A percentile compares a stretch with the other conserved stretches of the same genome.
These are phyloP conservation scores for Phocides pigmalion DNA, from an alignment of 1,140 invertebrate genomes.

Conservation along the genomic window DNA sequence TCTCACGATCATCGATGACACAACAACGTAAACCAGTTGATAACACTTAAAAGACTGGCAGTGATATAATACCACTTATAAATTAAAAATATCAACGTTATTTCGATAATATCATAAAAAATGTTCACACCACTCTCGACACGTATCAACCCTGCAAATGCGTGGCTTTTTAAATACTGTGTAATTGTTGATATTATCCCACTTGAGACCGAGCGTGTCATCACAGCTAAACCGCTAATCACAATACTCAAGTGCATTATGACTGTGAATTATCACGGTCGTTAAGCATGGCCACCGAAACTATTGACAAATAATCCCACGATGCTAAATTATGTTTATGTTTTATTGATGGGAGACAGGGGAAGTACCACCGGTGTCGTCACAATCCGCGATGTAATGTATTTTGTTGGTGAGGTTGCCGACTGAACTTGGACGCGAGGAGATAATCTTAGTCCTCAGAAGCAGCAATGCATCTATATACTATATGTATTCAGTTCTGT, in stretches of 20 bases:
- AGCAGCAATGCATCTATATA: no score
- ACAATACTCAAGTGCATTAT: constrained; percentile 17
- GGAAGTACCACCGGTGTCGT: no score
- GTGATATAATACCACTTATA: neutral
- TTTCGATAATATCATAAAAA: constrained; percentile 4
- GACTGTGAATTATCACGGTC: neutral
- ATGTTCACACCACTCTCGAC: constrained; percentile 10
- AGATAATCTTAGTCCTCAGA: no score
- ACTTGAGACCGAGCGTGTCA: constrained; percentile 53
- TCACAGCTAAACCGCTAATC: constrained; percentile 6
- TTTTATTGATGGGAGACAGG: no score
- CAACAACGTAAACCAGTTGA: neutral
- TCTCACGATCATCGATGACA: constrained; percentile 1
- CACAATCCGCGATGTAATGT: no score
- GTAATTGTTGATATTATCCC: constrained; percentile 56
- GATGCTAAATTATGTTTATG: no score
- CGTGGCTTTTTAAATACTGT: constrained; percentile 49
- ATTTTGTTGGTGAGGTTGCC: no score
- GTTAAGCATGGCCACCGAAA: neutral
- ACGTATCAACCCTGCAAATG: constrained; percentile 11
- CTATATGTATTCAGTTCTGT: no score
- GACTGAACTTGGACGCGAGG: no score
- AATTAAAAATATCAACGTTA: neutral
- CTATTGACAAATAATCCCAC: neutral
- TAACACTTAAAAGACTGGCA: neutral